Percentiles rank a stretch among this genome's conserved stretches.
These are phyloP conservation scores for Esperia sulphurella DNA, from an alignment of 2,888 invertebrate species.

Conservation along the genomic window DNA sequence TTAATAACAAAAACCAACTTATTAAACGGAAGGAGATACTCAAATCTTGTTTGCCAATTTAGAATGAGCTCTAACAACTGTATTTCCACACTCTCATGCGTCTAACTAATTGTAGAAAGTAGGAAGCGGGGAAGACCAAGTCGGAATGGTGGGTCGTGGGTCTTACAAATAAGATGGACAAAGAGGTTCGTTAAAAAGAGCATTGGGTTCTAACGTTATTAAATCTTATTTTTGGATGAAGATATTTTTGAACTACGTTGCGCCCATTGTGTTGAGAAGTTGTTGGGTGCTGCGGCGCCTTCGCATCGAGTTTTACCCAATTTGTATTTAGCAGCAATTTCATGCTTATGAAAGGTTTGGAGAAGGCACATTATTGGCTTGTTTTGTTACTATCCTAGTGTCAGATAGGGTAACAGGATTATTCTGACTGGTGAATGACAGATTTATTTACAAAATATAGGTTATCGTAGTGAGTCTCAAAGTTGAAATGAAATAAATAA, in stretches of 20 bases:
- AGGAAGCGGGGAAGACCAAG: constrained; percentile 22
- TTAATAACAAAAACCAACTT: constrained; percentile 60
- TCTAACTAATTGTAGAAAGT: constrained; percentile 2
- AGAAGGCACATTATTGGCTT: too few relatives aligned
- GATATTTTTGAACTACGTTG: constrained; percentile 39
- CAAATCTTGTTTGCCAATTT: constrained; percentile 28
- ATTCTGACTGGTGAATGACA: too few relatives aligned
- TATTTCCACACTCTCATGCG: background rate
- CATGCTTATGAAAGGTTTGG: constrained; percentile 13
- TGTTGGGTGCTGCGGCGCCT: constrained; percentile 39
- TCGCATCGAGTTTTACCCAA: constrained; percentile 36
- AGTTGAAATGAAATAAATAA: too few relatives aligned
- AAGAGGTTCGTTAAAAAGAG: constrained; percentile 61
- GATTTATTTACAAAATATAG: too few relatives aligned
- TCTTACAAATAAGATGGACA: constrained; percentile 43
- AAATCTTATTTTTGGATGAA: constrained; percentile 61
- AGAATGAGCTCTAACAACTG: constrained; percentile 30
- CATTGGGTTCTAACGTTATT: constrained; percentile 66
- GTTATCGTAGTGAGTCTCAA: too few relatives aligned
- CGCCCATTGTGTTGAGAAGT: constrained; percentile 32
- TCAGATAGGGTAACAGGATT: too few relatives aligned
- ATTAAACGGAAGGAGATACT: constrained; percentile 49
- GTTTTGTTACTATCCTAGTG: too few relatives aligned
- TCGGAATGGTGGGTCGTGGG: constrained; percentile 35
- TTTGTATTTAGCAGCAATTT: constrained; percentile 19